phyloP scores from a whole-genome alignment of 2,888 invertebrate species.

The Amitus sp. region DNA sequence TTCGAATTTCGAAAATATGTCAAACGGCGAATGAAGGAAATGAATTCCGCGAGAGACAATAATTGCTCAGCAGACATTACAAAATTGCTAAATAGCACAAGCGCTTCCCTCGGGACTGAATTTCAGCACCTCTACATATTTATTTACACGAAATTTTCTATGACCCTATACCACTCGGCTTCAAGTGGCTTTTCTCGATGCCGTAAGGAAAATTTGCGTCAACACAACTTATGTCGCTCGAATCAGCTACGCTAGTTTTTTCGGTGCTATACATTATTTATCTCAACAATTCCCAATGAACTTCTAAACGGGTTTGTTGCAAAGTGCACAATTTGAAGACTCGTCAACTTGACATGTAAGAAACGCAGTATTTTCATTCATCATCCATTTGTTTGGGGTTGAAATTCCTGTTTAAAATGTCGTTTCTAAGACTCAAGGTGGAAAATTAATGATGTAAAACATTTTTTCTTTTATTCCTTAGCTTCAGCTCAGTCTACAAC shows the following conservation, averaged over 20 bases:
- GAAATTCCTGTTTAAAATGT: no score
- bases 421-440: no score
- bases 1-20: no score
- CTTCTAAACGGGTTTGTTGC: slow-evolving; percentile 46
- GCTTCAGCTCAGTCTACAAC: no score
- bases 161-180: slow-evolving; percentile 12
- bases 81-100: background rate
- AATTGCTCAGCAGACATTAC: background rate
- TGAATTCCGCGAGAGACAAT: background rate
- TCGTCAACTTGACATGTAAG: no score
- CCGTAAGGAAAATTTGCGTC: slow-evolving; percentile 18
- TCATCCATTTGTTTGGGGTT: no score
- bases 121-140: background rate
- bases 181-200: slow-evolving; percentile 11
- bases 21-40: no score
- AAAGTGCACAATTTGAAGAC: no score
- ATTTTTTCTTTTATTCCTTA: no score
- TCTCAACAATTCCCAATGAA: slow-evolving; percentile 58
- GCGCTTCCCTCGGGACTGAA: background rate
- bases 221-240: slow-evolving; percentile 44
- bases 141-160: slow-evolving; percentile 9
- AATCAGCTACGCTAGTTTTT: slow-evolving; percentile 46
- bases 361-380: no score
- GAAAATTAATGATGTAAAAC: no score
- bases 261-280: slow-evolving; percentile 51